A percentile compares a stretch with the other conserved stretches of the same genome.
These are phyloP conservation scores for Carettochelys insculpta DNA, from an alignment of 2,113 vertebrate genomes.

Conservation along the genomic window DNA sequence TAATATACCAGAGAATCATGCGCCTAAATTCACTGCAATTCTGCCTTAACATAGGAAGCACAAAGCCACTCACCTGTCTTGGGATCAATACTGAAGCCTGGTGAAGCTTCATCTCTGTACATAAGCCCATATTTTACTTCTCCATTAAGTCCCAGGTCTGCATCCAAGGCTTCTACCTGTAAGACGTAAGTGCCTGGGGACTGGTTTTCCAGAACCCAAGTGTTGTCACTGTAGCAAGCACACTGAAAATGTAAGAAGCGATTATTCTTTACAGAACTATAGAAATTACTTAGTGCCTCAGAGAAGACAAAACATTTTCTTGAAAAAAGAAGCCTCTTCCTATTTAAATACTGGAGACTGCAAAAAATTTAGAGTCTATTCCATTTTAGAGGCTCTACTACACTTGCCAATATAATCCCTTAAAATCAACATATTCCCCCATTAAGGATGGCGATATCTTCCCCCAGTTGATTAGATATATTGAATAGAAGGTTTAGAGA, in stretches of 20 bases:
- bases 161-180: conserved; percentile 83
- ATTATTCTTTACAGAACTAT: background rate
- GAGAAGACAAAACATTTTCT: background rate
- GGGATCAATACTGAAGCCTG: conserved; percentile 83
- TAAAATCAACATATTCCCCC: background rate
- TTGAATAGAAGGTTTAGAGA: background rate
- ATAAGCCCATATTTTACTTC: conserved; percentile 89
- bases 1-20: background rate
- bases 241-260: conserved; percentile 78
- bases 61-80: conserved; percentile 78
- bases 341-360: background rate
- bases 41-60: background rate
- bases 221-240: conserved; percentile 83
- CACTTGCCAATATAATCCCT: background rate
- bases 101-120: conserved; percentile 82
- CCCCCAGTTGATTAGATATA: background rate
- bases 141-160: conserved; percentile 87
- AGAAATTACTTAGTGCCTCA: background rate
- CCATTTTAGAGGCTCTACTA: background rate
- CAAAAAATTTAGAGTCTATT: background rate
- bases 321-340: background rate
- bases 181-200: conserved; percentile 82
- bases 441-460: background rate
- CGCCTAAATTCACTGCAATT: background rate
- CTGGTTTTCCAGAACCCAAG: conserved; percentile 88